Base-by-base conservation (phyloP, 2,888 invertebrate genomes). In the Trissonchulus latispiculum region DNA sequence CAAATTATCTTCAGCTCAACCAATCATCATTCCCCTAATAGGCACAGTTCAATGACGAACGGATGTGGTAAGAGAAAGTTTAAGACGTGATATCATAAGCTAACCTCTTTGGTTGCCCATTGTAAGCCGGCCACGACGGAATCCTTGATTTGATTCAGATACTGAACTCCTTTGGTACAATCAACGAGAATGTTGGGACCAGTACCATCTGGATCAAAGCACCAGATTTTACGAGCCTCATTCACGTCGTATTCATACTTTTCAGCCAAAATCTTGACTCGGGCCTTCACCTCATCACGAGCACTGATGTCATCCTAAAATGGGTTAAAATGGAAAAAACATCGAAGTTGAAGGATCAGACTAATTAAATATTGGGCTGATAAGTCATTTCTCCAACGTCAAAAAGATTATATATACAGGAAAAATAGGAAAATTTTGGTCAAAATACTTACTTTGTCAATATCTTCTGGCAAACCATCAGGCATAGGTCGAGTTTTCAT, bases 81-180 rank as follows among this genome's bases (percentile, higher is more conserved):
- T n/a, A n/a, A n/a, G n/a, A n/a, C n/a, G n/a, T n/a, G n/a, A n/a
- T n/a, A n/a, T n/a, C n/a, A n/a, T n/a, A n/a, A n/a, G n/a, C 79
- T 77, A 80, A 88, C 89, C 85, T 97, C 99, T 87, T 99, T 99
- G 78, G 96, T 90, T 73, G 99, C 99, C 99, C 99, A 99, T 78
- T 87, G 81, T 80, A 84, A 83, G 74, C 83, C 83, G 74, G 82
- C 83, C 72, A 83, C 82, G 62, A 81, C 80, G 61, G 82, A 83
- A 86, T 99, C 99, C 88, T 99, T 99, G 87, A 99, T 97, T 89
- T 99, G 99, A 84, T 99, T 99, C 78, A 99, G 89, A 87, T 99
- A 99, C 86, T 99, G 99, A 77, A 99, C 99, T 87, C 99, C 99
- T 88, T 99, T 99, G 80, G 97, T 93, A 86, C 95, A 95, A 88